Base-by-base conservation (phyloP, 2,797 vertebrate genomes). In the Hephaestus fuliginosus region DNA sequence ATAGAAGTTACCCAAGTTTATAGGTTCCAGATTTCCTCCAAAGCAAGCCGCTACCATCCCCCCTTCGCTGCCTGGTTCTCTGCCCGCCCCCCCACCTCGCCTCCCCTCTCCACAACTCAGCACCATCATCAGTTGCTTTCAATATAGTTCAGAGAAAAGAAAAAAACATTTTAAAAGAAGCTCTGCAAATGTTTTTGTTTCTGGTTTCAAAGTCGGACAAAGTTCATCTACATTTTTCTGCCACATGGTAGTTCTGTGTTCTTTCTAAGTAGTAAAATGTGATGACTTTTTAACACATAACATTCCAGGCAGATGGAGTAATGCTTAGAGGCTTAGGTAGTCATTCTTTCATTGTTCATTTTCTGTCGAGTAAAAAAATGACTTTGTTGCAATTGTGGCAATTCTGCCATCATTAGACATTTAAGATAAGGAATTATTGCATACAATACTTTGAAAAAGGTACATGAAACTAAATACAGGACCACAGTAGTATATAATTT, bases 21-120 rank as follows among this genome's bases (percentile, higher is more conserved):
- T 98, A 94, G 96, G 95, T 97, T 98, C 97, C 97, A 98, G 97
- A 97, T 97, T 97, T 97, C 93, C 85, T 91, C 86, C 80, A 73
- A 91, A 92, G 92, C 80, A 70, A 92, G 87, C 80, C 53, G 51
- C 70, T 85, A 87, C 90, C 89, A 87, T 85, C 89, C 86, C 88
- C 83, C 80, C 75, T 78, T 81, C 3, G 0, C 85, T 68, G 62
- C 78, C 56, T 64, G 64, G 22, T 71, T 83, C 74, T 73, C 70
- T 41, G 49, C 61, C 41, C 55, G 82, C 70, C 44, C 33, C 48
- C 69, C 30, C 25, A 57, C 63, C 51, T 48, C 70, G 36, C 43
- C 39, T 66, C 70, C 58, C 63, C 66, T 68, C 76, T 75, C 65
- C 65, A 70, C 78, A 86, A 75, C 74, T 82, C 82, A 75, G 74